Evolutionary conservation across 2,113 vertebrate species (phyloP).

Genomic region (Dromaius novaehollandiae): DNA sequence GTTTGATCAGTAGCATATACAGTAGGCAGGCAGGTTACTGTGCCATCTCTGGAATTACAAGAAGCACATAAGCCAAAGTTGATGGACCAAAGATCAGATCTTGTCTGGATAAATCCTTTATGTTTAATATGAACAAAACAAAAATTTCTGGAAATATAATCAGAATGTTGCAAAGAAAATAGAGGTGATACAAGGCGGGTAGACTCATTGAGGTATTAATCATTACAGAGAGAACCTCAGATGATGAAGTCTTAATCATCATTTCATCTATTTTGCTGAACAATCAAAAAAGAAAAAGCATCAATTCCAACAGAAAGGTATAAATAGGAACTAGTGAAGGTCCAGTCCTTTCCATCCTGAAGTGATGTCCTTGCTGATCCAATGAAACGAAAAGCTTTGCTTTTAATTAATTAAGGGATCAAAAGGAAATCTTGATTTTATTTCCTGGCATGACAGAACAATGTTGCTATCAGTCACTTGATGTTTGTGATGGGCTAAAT

Average conservation of each 20-base stretch:
- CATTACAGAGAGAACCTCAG: constrained; percentile 41
- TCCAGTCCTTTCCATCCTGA: neutral
- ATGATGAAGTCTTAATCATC: constrained; percentile 68
- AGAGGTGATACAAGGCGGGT: neutral
- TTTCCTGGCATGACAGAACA: constrained; percentile 31
- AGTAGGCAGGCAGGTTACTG: neutral
- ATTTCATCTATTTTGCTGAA: constrained; percentile 60
- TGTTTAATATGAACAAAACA: neutral
- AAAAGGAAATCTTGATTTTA: constrained; percentile 49
- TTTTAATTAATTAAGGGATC: constrained; percentile 65
- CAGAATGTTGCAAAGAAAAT: constrained; percentile 33
- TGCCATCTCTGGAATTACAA: neutral
- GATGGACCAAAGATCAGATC: neutral
- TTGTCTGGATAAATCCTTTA: neutral
- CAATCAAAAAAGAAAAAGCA: neutral
- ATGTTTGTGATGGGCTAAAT: constrained; percentile 59
- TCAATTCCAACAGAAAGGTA: constrained; percentile 10
- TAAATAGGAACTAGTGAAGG: constrained; percentile 32
- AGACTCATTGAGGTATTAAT: constrained; percentile 51
- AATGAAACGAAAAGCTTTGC: constrained; percentile 46
- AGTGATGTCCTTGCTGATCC: constrained; percentile 30
- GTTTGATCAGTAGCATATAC: neutral
- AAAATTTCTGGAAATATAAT: constrained; percentile 54
- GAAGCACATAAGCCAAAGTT: neutral
- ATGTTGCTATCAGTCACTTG: constrained; percentile 39